These are phyloP conservation scores for Podarcis lilfordi DNA, from an alignment of 2,797 vertebrate species.

Conservation along the genomic window DNA sequence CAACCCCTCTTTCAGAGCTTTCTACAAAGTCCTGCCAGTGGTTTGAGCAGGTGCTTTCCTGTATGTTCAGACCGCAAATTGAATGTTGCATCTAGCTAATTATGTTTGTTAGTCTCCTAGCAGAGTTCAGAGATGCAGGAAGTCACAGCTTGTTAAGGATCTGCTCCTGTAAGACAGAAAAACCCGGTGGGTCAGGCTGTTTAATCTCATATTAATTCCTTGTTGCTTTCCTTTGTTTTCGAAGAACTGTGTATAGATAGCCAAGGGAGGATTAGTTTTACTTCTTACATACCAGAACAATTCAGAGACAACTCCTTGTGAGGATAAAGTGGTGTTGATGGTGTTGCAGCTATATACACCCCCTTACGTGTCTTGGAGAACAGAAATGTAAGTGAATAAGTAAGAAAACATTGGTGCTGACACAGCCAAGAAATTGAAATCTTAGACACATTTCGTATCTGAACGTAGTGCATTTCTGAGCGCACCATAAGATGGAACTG, in stretches of 20 bases:
- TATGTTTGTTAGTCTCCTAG: slow-evolving; percentile 14
- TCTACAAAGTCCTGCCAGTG: not conserved
- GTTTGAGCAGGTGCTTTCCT: not conserved
- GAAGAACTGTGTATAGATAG: not conserved
- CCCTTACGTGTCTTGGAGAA: not conserved
- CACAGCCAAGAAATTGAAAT: not conserved
- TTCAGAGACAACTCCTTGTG: not conserved
- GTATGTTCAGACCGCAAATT: too few relatives aligned
- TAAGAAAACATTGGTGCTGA: not conserved
- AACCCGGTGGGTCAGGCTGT: not conserved
- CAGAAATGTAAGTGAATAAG: not conserved
- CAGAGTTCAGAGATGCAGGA: not conserved
- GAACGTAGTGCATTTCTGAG: not conserved
- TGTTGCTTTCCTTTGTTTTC: not conserved
- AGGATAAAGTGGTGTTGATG: not conserved
- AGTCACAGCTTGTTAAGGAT: slow-evolving; percentile 1
- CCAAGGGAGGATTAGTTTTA: not conserved
- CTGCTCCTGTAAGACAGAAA: not conserved
- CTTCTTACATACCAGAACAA: not conserved
- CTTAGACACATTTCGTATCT: not conserved
- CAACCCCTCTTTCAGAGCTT: not conserved
- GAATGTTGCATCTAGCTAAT: not conserved
- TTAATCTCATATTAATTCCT: not conserved
- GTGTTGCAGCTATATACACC: not conserved
- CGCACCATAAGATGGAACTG: not conserved